phyloP scores from a whole-genome alignment of 2,113 vertebrate genomes.

The Dendropsophus ebraccatus region DNA sequence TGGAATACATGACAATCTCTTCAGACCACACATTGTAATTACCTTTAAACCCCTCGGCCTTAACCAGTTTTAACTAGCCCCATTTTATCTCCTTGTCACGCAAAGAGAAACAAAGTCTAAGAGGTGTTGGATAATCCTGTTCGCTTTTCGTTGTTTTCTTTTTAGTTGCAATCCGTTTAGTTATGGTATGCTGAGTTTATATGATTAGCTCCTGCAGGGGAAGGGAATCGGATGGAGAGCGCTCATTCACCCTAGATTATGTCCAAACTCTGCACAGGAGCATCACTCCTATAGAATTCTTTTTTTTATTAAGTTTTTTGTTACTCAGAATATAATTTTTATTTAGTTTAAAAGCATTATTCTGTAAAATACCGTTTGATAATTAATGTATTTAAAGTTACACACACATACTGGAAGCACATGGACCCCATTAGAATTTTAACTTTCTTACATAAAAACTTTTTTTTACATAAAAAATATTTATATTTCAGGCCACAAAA shows the following conservation, averaged over 20 bases:
- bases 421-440: too few relatives aligned
- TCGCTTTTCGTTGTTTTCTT: constrained; percentile 73
- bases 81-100: constrained; percentile 71
- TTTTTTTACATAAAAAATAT: too few relatives aligned
- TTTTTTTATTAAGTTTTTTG: neutral
- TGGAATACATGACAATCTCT: constrained; percentile 58
- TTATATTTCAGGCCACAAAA: too few relatives aligned
- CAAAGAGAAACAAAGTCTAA: constrained; percentile 71
- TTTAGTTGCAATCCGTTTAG: constrained; percentile 71
- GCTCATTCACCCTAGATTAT: constrained; percentile 54
- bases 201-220: constrained; percentile 74
- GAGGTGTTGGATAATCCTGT: constrained; percentile 71
- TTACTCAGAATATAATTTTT: neutral
- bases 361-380: too few relatives aligned
- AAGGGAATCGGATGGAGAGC: constrained; percentile 61
- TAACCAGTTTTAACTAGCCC: constrained; percentile 68
- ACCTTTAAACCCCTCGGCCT: constrained; percentile 66
- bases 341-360: too few relatives aligned
- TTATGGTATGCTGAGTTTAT: constrained; percentile 73
- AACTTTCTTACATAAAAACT: too few relatives aligned
- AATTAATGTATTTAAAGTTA: too few relatives aligned
- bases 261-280: neutral
- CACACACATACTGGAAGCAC: too few relatives aligned
- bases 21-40: constrained; percentile 62
- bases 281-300: neutral